Base-by-base conservation (phyloP, 2,797 vertebrate species). In the Pangasius krempfi region DNA sequence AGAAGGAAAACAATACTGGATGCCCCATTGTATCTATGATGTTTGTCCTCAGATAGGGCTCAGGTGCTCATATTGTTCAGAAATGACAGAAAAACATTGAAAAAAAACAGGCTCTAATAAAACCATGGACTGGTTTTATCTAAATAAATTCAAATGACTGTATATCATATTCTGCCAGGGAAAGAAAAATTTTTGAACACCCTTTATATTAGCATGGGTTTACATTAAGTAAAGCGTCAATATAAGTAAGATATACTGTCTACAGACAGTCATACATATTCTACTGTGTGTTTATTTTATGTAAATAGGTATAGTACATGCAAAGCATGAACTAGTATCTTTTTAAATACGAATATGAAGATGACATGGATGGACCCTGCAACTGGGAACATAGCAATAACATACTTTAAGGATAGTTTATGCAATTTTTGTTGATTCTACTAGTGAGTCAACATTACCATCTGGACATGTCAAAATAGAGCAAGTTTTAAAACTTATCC, bases 1-100 rank as follows among this genome's bases (percentile, higher is more conserved):
- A 27, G 27, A n/a, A 66, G n/a, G 27, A 66, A 66, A n/a, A 4
- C 62, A 27, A 66, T 8, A 3, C 62, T 66, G 27, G 50, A 87
- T 89, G 75, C 27, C 20, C 66, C 52, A 60, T 25, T 88, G 40
- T 84, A 73, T 7, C n/a, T 88, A 25, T 78, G 60, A 88, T 78
- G 50, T 88, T 84, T 54, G 78, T 76, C 37, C 44, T 64, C 14
- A 88, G 72, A 78, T 52, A 86, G 27, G 89, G 22, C 18, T 72
- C 8, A 20, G n/a, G 64, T 33, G n/a, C 33, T 44, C 20, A 22
- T 40, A 40, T 40, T 72, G 14, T 70, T 68, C n/a, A 68, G n/a
- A n/a, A n/a, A n/a, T n/a, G n/a, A n/a, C n/a, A n/a, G n/a, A n/a
- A n/a, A n/a, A n/a, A n/a, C n/a, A n/a, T n/a, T 68, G 30, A 4